A percentile compares a stretch with the other conserved stretches of the same genome.
These are phyloP conservation scores for Onychomys torridus DNA, from an alignment of 2,797 vertebrate genomes.

Conservation along the genomic window DNA sequence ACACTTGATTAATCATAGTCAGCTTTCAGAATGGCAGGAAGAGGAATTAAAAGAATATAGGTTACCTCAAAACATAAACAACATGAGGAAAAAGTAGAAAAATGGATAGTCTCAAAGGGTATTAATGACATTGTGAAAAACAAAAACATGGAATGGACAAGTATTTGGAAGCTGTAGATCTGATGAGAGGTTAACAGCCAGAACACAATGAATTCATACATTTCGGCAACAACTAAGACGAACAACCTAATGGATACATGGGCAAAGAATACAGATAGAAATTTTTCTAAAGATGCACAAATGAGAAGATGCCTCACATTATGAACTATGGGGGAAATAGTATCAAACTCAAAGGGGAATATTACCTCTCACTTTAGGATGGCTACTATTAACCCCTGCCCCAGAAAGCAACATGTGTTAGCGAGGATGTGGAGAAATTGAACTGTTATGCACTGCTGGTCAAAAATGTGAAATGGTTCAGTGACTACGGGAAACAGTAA, in stretches of 20 bases:
- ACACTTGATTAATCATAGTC: background rate
- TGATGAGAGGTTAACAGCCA: background rate
- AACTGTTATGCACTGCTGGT: background rate
- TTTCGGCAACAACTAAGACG: background rate
- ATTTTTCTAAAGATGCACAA: background rate
- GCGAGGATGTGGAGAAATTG: background rate
- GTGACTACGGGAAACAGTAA: background rate
- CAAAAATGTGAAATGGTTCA: background rate
- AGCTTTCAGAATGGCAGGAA: background rate
- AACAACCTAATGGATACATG: background rate
- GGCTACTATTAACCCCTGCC: background rate
- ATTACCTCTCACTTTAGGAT: background rate
- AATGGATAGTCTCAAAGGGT: background rate
- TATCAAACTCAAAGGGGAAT: background rate
- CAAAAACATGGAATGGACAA: background rate
- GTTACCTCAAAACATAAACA: background rate
- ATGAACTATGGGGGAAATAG: background rate
- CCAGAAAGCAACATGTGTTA: background rate
- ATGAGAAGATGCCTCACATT: background rate
- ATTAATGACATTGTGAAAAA: background rate
- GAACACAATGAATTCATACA: background rate
- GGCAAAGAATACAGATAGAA: background rate
- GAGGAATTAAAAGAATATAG: background rate
- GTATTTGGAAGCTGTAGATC: background rate
- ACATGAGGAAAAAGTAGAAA: background rate